Evolutionary conservation across 2,113 vertebrate genomes (phyloP).

Genomic region (Sisor rabdophorus): DNA sequence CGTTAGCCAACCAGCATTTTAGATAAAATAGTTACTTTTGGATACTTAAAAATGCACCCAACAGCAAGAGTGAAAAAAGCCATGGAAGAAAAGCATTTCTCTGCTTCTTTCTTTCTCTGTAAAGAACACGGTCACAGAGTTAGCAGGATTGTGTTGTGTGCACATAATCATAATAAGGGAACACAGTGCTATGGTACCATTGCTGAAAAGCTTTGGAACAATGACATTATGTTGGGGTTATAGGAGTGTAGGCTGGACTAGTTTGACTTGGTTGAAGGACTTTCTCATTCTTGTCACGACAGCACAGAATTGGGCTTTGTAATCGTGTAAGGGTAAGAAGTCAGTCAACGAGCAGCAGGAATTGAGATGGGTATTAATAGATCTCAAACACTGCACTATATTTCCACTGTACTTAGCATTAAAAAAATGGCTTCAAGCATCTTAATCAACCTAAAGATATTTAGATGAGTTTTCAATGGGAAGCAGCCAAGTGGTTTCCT

Average conservation of each 20-base stretch:
- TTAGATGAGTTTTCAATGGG: not conserved
- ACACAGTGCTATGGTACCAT: not conserved
- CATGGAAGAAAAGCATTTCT: not conserved
- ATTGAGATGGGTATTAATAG: not conserved
- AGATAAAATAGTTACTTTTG: not conserved
- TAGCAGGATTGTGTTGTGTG: slow-evolving; percentile 5
- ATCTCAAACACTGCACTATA: not conserved
- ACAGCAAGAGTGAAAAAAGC: not conserved
- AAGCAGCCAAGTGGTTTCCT: not conserved
- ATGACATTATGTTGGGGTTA: not conserved
- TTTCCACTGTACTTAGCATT: not conserved
- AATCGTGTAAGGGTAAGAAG: slow-evolving; percentile 21
- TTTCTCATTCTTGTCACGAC: slow-evolving; percentile 13
- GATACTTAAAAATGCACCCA: not conserved
- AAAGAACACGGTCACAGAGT: not conserved
- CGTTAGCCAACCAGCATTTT: not conserved
- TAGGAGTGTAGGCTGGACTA: not conserved
- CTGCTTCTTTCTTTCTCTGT: not conserved
- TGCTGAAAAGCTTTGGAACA: not conserved
- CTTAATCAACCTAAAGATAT: too few species aligned
- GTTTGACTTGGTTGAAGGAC: not conserved
- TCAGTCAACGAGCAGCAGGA: not conserved
- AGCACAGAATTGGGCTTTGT: slow-evolving; percentile 13
- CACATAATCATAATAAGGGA: slow-evolving; percentile 6
- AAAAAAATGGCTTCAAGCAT: not conserved